Base-by-base conservation (phyloP, 2,888 invertebrate genomes). In the Pristionchus maxplancki region DNA sequence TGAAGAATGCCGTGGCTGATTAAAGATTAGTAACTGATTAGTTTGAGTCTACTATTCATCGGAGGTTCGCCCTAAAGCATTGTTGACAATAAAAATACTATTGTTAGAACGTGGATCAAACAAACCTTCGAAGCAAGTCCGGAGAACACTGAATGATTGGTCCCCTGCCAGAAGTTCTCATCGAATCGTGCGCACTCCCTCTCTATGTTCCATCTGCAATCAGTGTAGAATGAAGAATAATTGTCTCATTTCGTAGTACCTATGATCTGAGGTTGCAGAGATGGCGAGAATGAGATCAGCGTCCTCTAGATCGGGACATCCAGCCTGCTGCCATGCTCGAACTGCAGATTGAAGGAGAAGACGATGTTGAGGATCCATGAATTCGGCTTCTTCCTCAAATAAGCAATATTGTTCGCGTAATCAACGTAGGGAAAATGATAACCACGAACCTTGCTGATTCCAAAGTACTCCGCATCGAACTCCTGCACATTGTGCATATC, bases 281-380 rank as follows among this genome's bases (percentile, higher is more conserved):
- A 91, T 91, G 24, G 91, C 90, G 28, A 92, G 34, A 71, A 89
- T 90, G 0, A 92, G 81, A 87, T 91, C 89, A 5, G 90, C 89
- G 53, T 89, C 88, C 3, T 87, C 88, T 15, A 92, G 89, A 20
- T 90, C 74, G n/a, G 89, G 50, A 0, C 90, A 53, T 1, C 91
- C 91, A 6, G 91, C 89, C 50, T 91, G 90, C 15, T 91, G 96
- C 90, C 98, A 96, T 48, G 97, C 97, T 95, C 98, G 98, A 95
- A 97, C 97, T 15, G 97, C 97, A 67, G 97, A 95, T 95, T 98
- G 98, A 81, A 98, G 96, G 91, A 98, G 95, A 95, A 98, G 96
- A 91, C 98, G 96, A 91, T 98, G 96, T 95, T 97, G 97, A 20
- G 98, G 97, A 95, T 98, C 97, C 97, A 98, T 97, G 88, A 82